Percentiles rank a stretch among this genome's conserved stretches.
Conservation (phyloP, 2,113 vertebrate genomes). For the Rhipidura dahli region DNA sequence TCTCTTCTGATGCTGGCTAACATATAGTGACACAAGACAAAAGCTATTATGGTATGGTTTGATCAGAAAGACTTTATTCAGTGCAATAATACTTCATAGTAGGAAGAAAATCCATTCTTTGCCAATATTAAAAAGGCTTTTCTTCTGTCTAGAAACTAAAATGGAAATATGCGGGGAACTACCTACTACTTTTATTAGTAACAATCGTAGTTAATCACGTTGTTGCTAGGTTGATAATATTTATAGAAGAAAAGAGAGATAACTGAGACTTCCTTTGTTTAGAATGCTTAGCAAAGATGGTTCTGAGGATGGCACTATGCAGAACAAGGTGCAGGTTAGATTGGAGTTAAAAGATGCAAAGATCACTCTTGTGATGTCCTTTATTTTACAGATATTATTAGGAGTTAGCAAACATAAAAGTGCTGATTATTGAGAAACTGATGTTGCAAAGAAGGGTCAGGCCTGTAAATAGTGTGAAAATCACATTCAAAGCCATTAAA, state of each 20-base stretch:
- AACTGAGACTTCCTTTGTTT: conserved; percentile 33
- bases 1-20: conserved; percentile 75
- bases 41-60: conserved; percentile 73
- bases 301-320: not conserved
- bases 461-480: conserved; percentile 56
- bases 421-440: conserved; percentile 55
- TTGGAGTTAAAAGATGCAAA: not conserved
- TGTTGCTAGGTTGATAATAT: conserved; percentile 49
- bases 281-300: not conserved
- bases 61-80: conserved; percentile 68
- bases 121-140: conserved; percentile 8
- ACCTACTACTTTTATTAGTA: conserved; percentile 52
- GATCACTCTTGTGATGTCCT: not conserved
- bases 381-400: conserved; percentile 47
- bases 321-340: not conserved
- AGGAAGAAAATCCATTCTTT: conserved; percentile 50
- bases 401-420: conserved; percentile 45
- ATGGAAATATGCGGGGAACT: conserved; percentile 44
- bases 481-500: conserved; percentile 52
- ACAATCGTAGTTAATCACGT: conserved; percentile 31
- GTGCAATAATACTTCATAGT: conserved; percentile 41
- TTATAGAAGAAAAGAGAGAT: conserved; percentile 34
- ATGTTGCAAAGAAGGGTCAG: conserved; percentile 35
- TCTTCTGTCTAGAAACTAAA: conserved; percentile 32
- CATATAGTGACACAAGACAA: conserved; percentile 72